Conservation (phyloP, 2,888 invertebrate species). For the Chrysolina oricalcia region DNA sequence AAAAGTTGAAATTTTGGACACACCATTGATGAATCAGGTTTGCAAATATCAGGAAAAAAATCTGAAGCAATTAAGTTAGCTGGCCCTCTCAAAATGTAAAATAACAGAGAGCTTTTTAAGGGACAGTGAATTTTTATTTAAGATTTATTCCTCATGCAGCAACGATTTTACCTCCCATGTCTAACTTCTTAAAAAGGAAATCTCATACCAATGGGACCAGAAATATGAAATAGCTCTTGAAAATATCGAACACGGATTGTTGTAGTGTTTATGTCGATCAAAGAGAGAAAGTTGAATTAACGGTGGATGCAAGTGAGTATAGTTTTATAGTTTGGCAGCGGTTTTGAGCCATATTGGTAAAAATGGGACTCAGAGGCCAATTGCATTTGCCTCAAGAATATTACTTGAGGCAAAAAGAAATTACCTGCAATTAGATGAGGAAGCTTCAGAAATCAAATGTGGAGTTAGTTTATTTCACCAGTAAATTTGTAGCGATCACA, state of each 20-base stretch:
- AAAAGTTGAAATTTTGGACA: slow-evolving; percentile 10
- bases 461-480: not conserved
- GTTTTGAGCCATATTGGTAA: not conserved
- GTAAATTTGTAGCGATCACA: not conserved
- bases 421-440: not conserved
- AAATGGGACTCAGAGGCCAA: not conserved
- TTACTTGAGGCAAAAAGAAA: not conserved
- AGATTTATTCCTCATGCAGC: slow-evolving; percentile 21
- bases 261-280: not conserved
- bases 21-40: not conserved
- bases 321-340: slow-evolving; percentile 16
- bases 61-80: not conserved
- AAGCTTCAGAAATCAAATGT: not conserved
- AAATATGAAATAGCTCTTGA: not conserved
- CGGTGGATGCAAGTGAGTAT: slow-evolving; percentile 10
- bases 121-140: slow-evolving; percentile 12
- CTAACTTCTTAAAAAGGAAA: slow-evolving; percentile 1
- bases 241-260: not conserved
- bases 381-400: slow-evolving; percentile 14
- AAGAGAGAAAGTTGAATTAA: slow-evolving; percentile 1
- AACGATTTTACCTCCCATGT: slow-evolving; percentile 11
- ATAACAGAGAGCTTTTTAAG: slow-evolving; percentile 11
- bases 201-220: not conserved
- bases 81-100: not conserved
- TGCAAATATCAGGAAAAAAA: slow-evolving; percentile 7